Conservation (phyloP, 2,888 invertebrate genomes). For the Baronia brevicornis region DNA sequence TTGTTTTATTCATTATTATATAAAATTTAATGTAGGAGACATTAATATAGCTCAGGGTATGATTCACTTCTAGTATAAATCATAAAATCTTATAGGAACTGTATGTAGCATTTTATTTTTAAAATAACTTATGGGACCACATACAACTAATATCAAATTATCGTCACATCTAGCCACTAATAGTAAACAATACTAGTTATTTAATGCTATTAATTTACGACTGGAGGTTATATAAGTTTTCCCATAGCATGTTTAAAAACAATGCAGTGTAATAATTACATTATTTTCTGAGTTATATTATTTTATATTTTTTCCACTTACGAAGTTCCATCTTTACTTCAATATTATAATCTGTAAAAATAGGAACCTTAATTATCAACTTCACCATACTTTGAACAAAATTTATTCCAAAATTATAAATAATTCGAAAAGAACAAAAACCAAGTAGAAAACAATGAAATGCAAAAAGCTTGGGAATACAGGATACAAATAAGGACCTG, state of each 20-base stretch:
- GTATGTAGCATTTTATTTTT: conserved; percentile 14
- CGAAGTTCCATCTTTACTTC: conserved; percentile 9
- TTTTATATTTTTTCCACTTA: conserved; percentile 4
- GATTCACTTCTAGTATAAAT: too few species aligned
- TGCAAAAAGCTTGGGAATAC: conserved; percentile 55
- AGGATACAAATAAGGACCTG: conserved; percentile 66
- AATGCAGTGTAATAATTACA: too few species aligned
- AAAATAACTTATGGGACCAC: conserved; percentile 12
- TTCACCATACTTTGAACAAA: conserved; percentile 65
- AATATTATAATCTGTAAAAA: conserved; percentile 18
- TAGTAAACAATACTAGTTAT: too few species aligned
- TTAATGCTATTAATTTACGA: too few species aligned
- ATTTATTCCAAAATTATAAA: conserved; percentile 74
- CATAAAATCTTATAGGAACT: conserved; percentile 11
- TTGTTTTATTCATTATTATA: conserved; percentile 12
- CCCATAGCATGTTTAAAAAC: too few species aligned
- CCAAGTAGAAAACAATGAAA: conserved; percentile 69
- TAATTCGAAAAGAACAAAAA: conserved; percentile 70
- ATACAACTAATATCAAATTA: too few species aligned
- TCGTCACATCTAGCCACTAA: too few species aligned
- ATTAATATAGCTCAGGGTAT: too few species aligned
- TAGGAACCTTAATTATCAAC: conserved; percentile 72
- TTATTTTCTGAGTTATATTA: too few species aligned
- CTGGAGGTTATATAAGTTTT: too few species aligned
- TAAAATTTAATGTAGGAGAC: too few species aligned